Percentiles rank a stretch among this genome's conserved stretches.
Conservation (phyloP, 1,140 invertebrate species). For the Pogonognathellus flavescens region DNA sequence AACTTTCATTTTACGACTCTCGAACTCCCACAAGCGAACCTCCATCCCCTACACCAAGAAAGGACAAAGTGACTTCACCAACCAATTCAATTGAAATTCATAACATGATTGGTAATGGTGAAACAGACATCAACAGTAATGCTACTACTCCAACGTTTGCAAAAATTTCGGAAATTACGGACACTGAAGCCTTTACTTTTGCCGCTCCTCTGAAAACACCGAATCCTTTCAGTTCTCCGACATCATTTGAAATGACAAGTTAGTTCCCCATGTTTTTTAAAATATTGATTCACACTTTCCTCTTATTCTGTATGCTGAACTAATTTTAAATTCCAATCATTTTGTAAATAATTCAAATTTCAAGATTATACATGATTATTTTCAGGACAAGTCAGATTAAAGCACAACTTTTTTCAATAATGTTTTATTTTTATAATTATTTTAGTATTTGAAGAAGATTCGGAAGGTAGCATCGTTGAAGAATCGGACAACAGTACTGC, state of each 20-base stretch:
- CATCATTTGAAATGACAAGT: not conserved
- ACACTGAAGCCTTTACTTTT: not conserved
- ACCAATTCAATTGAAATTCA: not conserved
- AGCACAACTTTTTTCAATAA: too few species aligned
- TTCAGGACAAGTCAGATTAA: too few species aligned
- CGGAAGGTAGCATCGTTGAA: not conserved
- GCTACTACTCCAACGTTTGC: not conserved
- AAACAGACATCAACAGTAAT: not conserved
- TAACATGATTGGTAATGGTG: not conserved
- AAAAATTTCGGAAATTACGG: not conserved
- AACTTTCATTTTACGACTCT: not conserved
- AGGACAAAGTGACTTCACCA: not conserved
- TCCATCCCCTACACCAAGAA: not conserved
- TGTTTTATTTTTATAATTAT: not conserved
- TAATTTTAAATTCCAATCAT: too few species aligned
- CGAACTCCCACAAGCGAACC: not conserved
- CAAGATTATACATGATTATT: too few species aligned
- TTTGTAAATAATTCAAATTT: not conserved
- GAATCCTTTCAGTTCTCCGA: constrained; percentile 2
- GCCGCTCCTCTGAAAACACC: not conserved
- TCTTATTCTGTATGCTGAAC: too few species aligned
- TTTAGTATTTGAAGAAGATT: constrained; percentile 12
- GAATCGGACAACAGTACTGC: constrained; percentile 27
- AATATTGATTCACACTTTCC: not conserved
- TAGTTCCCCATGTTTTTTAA: not conserved